Conservation (phyloP, 1,140 invertebrate genomes). For the Nomia melanderi region DNA sequence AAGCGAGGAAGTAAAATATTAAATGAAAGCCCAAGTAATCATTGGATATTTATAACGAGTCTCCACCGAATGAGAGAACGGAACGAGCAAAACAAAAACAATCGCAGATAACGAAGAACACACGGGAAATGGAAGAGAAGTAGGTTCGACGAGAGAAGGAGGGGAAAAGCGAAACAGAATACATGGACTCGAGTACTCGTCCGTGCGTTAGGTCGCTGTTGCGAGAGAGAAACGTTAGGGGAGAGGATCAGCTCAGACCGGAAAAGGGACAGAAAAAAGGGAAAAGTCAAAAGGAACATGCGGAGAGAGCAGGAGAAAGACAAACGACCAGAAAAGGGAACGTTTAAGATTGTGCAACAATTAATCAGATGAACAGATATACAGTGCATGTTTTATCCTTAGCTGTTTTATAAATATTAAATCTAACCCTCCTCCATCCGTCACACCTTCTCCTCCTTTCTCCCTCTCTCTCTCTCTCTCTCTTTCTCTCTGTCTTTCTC, state of each 20-base stretch:
- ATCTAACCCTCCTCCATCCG: conserved; percentile 63
- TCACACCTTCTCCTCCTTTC: conserved; percentile 10
- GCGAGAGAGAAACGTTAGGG: conserved; percentile 19
- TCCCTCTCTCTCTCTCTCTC: conserved; percentile 1
- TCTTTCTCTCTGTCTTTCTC: background rate
- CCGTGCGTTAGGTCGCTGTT: conserved; percentile 29
- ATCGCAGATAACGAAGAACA: background rate
- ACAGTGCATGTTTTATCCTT: conserved; percentile 78
- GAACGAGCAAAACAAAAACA: conserved; percentile 38
- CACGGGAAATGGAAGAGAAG: background rate
- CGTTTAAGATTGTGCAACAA: conserved; percentile 41
- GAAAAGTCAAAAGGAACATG: conserved; percentile 6
- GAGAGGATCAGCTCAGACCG: conserved; percentile 9
- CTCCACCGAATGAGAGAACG: conserved; percentile 64
- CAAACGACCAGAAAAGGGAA: conserved; percentile 55
- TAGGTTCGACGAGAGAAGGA: conserved; percentile 60
- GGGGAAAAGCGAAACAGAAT: conserved; percentile 10
- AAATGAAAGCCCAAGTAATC: conserved; percentile 75
- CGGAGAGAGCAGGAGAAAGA: conserved; percentile 18
- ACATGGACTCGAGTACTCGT: conserved; percentile 22
- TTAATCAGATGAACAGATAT: conserved; percentile 71
- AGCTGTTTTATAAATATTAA: conserved; percentile 76
- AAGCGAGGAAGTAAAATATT: conserved; percentile 78
- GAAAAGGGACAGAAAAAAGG: too few species aligned
- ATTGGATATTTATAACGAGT: conserved; percentile 76